phyloP scores from a whole-genome alignment of 2,113 vertebrate genomes.

The Xenopus borealis region DNA sequence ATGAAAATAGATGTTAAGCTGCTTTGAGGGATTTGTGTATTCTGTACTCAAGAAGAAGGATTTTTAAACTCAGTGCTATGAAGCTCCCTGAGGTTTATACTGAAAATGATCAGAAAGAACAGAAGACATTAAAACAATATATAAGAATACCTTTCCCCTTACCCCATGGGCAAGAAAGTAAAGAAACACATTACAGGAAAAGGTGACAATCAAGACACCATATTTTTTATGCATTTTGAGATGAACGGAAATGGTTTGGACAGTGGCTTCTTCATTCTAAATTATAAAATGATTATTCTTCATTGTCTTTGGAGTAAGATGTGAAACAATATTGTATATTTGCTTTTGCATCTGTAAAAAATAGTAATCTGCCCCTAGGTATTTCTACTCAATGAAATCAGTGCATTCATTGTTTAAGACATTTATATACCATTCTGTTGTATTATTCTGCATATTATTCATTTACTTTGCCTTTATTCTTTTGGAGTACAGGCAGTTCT shows the following conservation, averaged over 20 bases:
- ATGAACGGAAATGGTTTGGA: conserved; percentile 25
- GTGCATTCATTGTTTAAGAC: too few species aligned
- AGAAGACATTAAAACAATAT: conserved; percentile 38
- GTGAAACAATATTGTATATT: conserved; percentile 23
- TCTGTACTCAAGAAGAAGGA: conserved; percentile 27
- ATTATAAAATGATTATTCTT: conserved; percentile 43
- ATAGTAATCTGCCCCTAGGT: too few species aligned
- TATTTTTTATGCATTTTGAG: conserved; percentile 11
- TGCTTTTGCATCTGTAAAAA: too few species aligned
- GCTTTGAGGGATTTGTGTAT: conserved; percentile 41
- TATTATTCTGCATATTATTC: too few species aligned
- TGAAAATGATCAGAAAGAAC: conserved; percentile 48
- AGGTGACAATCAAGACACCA: conserved; percentile 40
- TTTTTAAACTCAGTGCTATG: conserved; percentile 48
- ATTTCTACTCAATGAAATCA: too few species aligned
- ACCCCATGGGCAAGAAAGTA: conserved; percentile 16
- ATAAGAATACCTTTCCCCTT: conserved; percentile 40
- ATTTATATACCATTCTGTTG: too few species aligned
- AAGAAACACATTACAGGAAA: conserved; percentile 38
- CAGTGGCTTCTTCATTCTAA: conserved; percentile 44
- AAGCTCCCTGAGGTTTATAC: conserved; percentile 33
- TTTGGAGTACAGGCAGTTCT: too few species aligned
- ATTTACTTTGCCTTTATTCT: too few species aligned
- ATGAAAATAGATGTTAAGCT: conserved; percentile 39
- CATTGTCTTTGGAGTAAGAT: conserved; percentile 39